Conservation (phyloP, 2,113 vertebrate species). For the mouse (Mus musculus) region GRCm39 chr2:135061001-135061500, state of each 20-base stretch:
- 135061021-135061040: conserved; percentile 21
- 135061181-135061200: not conserved
- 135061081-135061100: conserved; percentile 46
- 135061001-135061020: not conserved
- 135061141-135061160: not conserved
- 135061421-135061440: conserved; percentile 30
- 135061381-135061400: conserved; percentile 45
- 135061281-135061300: conserved; percentile 47
- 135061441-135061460: conserved; percentile 65
- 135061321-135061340: conserved; percentile 48
- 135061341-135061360: not conserved
- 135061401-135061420: conserved; percentile 1
- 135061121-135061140: conserved; percentile 40
- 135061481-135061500: conserved; percentile 61
- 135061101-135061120: not conserved
- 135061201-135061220: conserved; percentile 15
- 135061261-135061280: conserved; percentile 44
- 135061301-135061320: conserved; percentile 17
- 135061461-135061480: conserved; percentile 38
- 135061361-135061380: conserved; percentile 4
- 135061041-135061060: not conserved
- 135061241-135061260: not conserved
- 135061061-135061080: not conserved
- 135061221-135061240: conserved; percentile 50
- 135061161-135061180: not conserved